Conservation (phyloP, 2,797 vertebrate genomes). For the Strix occidentalis region DNA sequence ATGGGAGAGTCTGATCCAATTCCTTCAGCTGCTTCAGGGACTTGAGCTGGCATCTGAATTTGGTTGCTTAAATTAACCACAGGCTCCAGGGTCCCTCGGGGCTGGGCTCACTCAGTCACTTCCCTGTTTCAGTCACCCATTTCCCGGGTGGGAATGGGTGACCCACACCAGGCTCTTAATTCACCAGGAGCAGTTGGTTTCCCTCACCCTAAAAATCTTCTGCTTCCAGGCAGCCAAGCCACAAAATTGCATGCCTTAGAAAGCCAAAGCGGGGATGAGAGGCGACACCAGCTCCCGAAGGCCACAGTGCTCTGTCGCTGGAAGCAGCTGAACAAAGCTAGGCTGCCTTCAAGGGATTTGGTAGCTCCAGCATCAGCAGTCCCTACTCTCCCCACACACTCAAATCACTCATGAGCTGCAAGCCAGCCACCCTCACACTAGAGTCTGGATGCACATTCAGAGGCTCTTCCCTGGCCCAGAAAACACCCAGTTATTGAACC, state of each 20-base stretch:
- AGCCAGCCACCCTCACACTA: fast-evolving
- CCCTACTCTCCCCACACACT: background rate
- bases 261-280: background rate
- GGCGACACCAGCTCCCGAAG: background rate
- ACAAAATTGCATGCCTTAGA: background rate
- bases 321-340: background rate
- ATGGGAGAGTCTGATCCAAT: background rate
- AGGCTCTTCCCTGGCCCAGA: background rate
- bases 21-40: background rate
- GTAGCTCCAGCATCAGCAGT: background rate
- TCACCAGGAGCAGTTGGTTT: background rate
- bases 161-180: background rate
- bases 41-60: background rate
- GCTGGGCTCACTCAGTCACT: background rate
- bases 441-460: background rate
- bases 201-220: background rate
- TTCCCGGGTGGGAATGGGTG: background rate
- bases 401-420: background rate
- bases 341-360: background rate
- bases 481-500: background rate
- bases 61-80: background rate
- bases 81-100: background rate
- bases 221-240: background rate
- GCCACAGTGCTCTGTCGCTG: fast-evolving
- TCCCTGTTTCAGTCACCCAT: background rate